Conservation (phyloP, 2,113 vertebrate genomes). For the Fregetta grallaria region DNA sequence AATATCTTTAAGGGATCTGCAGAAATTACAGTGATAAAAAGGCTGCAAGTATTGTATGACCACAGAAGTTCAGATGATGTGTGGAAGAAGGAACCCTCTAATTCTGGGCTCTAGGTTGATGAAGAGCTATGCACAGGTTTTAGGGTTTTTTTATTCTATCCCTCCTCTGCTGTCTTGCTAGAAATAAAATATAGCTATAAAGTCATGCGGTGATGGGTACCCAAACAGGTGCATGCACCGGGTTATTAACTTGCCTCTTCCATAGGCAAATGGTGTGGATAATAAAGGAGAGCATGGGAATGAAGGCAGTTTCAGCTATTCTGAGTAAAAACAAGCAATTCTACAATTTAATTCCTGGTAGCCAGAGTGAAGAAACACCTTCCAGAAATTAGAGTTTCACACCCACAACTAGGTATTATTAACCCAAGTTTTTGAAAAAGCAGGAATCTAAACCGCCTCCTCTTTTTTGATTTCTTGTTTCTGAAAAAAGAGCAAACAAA, state of each 20-base stretch:
- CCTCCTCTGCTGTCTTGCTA: background rate
- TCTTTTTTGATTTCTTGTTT: background rate
- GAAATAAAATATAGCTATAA: background rate
- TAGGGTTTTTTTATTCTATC: background rate
- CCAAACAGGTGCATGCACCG: background rate
- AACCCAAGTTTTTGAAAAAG: background rate
- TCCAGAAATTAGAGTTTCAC: background rate
- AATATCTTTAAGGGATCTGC: background rate
- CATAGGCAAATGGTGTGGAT: rapidly evolving
- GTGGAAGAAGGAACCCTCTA: background rate
- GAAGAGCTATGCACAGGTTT: background rate
- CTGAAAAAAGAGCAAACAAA: background rate
- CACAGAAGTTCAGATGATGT: background rate
- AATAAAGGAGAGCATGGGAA: background rate
- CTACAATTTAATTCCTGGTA: background rate
- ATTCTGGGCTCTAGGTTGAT: background rate
- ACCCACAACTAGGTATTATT: background rate
- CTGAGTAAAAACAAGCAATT: background rate
- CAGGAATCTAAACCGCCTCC: background rate
- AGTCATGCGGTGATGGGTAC: background rate
- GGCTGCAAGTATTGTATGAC: background rate
- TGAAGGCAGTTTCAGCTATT: background rate
- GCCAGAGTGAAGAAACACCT: background rate
- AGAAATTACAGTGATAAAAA: background rate
- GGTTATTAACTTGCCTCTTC: background rate